Base-by-base conservation (phyloP, 2,888 invertebrate species). In the Torymus tubicola region DNA sequence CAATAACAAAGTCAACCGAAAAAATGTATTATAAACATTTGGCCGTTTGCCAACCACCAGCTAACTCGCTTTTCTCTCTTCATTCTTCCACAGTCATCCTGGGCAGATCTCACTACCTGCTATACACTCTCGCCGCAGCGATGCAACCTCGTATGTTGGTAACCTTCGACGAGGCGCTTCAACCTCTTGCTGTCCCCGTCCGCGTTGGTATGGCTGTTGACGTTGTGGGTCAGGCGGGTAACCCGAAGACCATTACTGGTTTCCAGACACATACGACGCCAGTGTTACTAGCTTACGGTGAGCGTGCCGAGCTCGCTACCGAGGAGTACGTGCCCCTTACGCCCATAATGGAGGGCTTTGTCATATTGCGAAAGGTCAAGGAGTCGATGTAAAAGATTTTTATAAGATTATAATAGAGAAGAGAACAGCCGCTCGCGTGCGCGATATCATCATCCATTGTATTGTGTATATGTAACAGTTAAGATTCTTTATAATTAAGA, bases 201-300 rank as follows among this genome's bases (percentile, higher is more conserved):
- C 94, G 97, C 83, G 97, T 97, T 68, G 97, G 97, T 87, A 95
- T 96, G 93, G 99, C 99, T 63, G 99, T 99, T 11, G 99, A 99
- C 92, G 98, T 99, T 8, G 99, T 99, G 42, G 99, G 99, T 1
- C 99, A 99, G 92, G 99, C 99, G 0, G 99, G 99, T 63, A 99
- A 99, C 86, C 99, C 99, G 0, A 99, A 99, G 92, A 99, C 99
- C 0, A 99, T 99, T 85, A 99, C 99, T 2, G 99, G 99, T 55
- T 99, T 99, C 88, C 99, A 99, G 91, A 99, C 99, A 0, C 99
- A 99, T 91, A 99, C 99, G 3, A 99, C 99, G 3, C 99, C 99
- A 0, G 99, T 99, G 10, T 92, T 99, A 76, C 92, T 99, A 81
- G 98, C 98, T 0, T 96, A 97, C 91, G 99, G 99, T 4, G 99